Base-by-base conservation (phyloP, 2,888 invertebrate species). In the Abrostola tripartita region DNA sequence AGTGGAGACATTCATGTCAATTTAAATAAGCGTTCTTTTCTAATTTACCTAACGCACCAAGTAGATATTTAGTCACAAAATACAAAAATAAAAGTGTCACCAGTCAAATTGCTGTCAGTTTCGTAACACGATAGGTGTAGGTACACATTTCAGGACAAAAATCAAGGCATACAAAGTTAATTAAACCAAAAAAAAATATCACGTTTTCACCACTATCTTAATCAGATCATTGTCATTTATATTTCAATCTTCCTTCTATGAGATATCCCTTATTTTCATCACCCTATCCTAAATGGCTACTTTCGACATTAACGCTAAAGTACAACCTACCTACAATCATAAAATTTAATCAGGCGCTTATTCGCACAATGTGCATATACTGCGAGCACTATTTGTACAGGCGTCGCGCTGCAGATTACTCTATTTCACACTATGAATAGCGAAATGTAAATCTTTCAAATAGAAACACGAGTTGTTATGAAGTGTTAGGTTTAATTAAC, bases 341-440 rank as follows among this genome's bases (percentile, higher is more conserved):
- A 50, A 61, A 71, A 63, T 53, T 63, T 52, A 8, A 36, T 47
- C 64, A 72, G 63, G 61, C 58, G 56, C 68, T 66, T 54, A 65
- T 51, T 50, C 11, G 35, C 52, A 57, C 61, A 59, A 61, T 49
- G 56, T 52, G 57, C 65, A 68, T 47, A 63, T 50, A 49, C 71
- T 71, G 74, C 71, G 57, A 64, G 12, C 66, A 60, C 41, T 76
- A 61, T 78, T 74, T 69, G 60, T 63, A 51, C 78, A 78, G 78
- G 74, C 68, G 40, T 56, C 14, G 6, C 9, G n/a, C 40, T 41
- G 51, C 9, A 49, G 50, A 58, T 57, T 51, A 41, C 0, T 14
- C 49, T 53, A 54, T 63, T 59, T 59, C 41, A 47, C 49, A 53
- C 37, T 61, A 60, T 50, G 58, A 37, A 41, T 41, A 24, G 12